Conservation (phyloP, 1,140 invertebrate genomes). For the Drosophila willistoni region DNA sequence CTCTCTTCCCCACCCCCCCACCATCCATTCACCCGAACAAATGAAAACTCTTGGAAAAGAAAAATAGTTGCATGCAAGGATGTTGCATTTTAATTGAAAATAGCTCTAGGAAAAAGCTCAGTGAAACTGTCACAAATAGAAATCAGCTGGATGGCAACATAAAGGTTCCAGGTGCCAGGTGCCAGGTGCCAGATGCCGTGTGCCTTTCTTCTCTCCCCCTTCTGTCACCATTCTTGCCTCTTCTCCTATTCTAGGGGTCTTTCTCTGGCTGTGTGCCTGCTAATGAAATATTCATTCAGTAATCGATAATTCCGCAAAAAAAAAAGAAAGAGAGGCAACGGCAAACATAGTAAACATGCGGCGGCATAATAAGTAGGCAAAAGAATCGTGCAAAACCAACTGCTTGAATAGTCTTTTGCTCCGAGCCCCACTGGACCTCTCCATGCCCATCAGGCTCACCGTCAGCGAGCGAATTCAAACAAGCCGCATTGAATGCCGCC, state of each 20-base stretch:
- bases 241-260: neutral
- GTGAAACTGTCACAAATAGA: constrained; percentile 61
- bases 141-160: constrained; percentile 36
- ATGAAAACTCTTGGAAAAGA: neutral
- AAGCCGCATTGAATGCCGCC: constrained; percentile 63
- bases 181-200: constrained; percentile 30
- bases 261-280: constrained; percentile 36
- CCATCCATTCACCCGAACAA: neutral
- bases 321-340: neutral
- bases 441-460: neutral
- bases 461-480: neutral
- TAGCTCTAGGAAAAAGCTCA: constrained; percentile 37
- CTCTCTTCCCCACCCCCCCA: neutral
- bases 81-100: constrained; percentile 74
- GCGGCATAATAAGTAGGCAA: constrained; percentile 73
- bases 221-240: neutral
- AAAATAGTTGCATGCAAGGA: constrained; percentile 42
- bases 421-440: constrained; percentile 6
- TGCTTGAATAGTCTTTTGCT: constrained; percentile 17
- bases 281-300: constrained; percentile 79
- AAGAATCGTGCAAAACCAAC: constrained; percentile 22
- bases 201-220: neutral
- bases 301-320: constrained; percentile 78
- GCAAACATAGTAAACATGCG: constrained; percentile 57
- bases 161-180: constrained; percentile 27